A percentile compares a stretch with the other conserved stretches of the same genome.
Evolutionary conservation across 2,888 invertebrate genomes (phyloP).

Genomic region (Ophraella communa): DNA sequence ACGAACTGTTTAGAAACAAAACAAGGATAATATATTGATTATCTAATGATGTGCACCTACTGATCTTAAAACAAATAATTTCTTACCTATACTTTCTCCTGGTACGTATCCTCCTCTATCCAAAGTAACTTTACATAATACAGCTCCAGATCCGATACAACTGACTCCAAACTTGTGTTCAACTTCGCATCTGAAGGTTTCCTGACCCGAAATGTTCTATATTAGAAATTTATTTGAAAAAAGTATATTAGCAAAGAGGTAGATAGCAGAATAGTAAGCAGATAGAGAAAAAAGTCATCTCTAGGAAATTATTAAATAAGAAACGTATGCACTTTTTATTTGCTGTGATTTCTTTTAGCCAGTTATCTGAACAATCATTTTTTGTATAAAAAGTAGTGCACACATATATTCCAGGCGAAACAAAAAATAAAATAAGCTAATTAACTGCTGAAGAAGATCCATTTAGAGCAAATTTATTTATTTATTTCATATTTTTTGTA

Average conservation of each 20-base stretch:
- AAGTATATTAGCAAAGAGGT: constrained; percentile 37
- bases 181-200: constrained; percentile 89
- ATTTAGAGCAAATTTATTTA: too few relatives aligned
- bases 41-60: too few relatives aligned
- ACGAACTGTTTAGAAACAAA: too few relatives aligned
- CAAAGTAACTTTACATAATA: constrained; percentile 83
- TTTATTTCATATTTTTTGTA: too few relatives aligned
- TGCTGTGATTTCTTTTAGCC: too few relatives aligned
- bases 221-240: constrained; percentile 44
- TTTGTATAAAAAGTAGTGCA: too few relatives aligned
- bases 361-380: too few relatives aligned
- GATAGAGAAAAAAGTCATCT: constrained; percentile 17
- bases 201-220: constrained; percentile 64
- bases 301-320: constrained; percentile 4
- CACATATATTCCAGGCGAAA: too few relatives aligned
- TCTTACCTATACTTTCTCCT: constrained; percentile 83
- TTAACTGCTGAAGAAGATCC: too few relatives aligned
- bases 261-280: constrained; percentile 31
- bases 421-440: too few relatives aligned
- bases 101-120: constrained; percentile 95
- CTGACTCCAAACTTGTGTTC: constrained; percentile 89
- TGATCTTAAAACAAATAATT: not conserved
- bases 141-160: constrained; percentile 87
- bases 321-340: too few relatives aligned
- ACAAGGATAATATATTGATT: too few relatives aligned